Evolutionary conservation across 2,888 invertebrate species (phyloP).

Genomic region (Tortricodes alternella): DNA sequence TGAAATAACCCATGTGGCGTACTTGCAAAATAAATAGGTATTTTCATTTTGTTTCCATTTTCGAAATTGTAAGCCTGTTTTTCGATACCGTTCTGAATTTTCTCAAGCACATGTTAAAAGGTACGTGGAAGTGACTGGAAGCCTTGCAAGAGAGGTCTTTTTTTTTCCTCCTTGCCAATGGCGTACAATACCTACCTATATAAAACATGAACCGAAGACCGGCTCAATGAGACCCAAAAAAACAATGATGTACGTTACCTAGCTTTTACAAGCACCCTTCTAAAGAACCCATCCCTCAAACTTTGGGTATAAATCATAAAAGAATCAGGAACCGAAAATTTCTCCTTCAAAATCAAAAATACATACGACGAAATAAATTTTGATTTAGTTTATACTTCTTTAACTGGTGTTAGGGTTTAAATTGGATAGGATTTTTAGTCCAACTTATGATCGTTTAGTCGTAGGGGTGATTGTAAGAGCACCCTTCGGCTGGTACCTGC

Average conservation of each 20-base stretch:
- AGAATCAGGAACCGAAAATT: not conserved
- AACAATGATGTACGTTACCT: not conserved
- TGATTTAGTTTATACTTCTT: too few species aligned
- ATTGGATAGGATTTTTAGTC: not conserved
- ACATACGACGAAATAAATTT: too few species aligned
- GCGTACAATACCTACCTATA: not conserved
- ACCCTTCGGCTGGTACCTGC: slow-evolving; percentile 15
- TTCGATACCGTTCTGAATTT: too few species aligned
- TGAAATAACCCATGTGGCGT: too few species aligned
- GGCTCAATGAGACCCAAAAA: not conserved
- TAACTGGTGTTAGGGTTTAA: not conserved
- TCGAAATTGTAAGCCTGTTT: too few species aligned
- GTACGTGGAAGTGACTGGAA: too few species aligned
- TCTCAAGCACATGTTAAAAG: too few species aligned
- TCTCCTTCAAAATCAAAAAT: not conserved
- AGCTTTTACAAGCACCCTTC: not conserved
- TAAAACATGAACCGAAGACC: not conserved
- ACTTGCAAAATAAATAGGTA: too few species aligned
- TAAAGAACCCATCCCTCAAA: slow-evolving; percentile 5
- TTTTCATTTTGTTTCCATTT: too few species aligned
- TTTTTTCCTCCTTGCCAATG: too few species aligned
- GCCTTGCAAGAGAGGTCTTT: too few species aligned
- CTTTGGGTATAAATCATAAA: slow-evolving; percentile 16
- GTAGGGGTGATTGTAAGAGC: not conserved
- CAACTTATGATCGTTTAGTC: not conserved